These are phyloP conservation scores for Rotaria socialis DNA, from an alignment of 2,888 invertebrate species.

Conservation along the genomic window DNA sequence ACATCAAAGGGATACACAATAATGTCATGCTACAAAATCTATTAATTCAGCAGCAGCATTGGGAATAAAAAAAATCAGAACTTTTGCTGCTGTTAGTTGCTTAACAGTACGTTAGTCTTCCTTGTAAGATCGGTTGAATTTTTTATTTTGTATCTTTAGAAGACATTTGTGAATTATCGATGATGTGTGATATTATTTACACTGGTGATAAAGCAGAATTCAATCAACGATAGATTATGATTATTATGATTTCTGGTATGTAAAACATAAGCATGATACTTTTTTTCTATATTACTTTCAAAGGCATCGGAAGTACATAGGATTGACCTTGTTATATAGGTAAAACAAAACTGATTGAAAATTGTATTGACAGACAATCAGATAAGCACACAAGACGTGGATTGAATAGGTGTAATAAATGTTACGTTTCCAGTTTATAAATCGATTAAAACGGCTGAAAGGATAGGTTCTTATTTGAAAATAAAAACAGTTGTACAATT, in stretches of 20 bases:
- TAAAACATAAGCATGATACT: too few species aligned
- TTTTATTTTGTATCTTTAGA: constrained; percentile 65
- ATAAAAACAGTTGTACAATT: constrained; percentile 75
- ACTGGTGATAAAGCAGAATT: constrained; percentile 97
- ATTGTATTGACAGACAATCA: constrained; percentile 84
- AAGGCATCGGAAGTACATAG: constrained; percentile 91
- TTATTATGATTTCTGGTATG: constrained; percentile 80
- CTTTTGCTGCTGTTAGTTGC: constrained; percentile 91
- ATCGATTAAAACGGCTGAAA: constrained; percentile 84
- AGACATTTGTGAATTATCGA: constrained; percentile 94
- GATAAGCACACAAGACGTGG: constrained; percentile 80
- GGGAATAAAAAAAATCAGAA: constrained; percentile 78
- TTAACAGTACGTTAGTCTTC: constrained; percentile 67
- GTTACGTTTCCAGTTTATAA: constrained; percentile 82
- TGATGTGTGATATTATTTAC: constrained; percentile 99
- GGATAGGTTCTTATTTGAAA: constrained; percentile 82
- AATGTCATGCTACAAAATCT: constrained; percentile 67
- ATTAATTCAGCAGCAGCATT: constrained; percentile 70
- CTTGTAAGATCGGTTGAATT: not conserved
- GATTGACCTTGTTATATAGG: constrained; percentile 77
- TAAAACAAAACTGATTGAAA: constrained; percentile 97
- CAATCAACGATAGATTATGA: constrained; percentile 92
- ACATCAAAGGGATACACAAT: constrained; percentile 72
- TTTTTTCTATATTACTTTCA: not conserved
- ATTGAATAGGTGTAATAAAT: constrained; percentile 67